phyloP scores from a whole-genome alignment of 2,888 invertebrate genomes.

The Teleiodes luculella region DNA sequence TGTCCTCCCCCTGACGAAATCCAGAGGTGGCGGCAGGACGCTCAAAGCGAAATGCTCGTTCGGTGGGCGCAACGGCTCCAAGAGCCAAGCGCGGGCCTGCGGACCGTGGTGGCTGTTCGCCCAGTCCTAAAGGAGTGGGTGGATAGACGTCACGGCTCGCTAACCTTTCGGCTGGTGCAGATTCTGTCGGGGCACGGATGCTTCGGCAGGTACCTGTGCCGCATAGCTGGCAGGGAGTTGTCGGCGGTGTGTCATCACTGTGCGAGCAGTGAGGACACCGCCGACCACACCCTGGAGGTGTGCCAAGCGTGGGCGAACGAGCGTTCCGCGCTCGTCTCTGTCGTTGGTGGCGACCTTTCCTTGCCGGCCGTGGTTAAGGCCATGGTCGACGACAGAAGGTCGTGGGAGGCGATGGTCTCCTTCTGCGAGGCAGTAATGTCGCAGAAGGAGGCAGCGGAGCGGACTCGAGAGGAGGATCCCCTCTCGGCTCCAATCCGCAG shows the following conservation, averaged over 20 bases:
- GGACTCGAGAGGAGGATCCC: constrained; percentile 1
- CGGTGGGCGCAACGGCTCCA: no score
- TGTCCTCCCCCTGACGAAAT: no score
- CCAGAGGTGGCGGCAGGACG: no score
- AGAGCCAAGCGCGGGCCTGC: background rate
- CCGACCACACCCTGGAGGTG: constrained; percentile 12
- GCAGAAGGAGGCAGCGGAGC: constrained; percentile 5
- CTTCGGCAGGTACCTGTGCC: constrained; percentile 14
- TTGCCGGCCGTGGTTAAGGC: constrained; percentile 7
- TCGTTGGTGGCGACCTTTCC: constrained; percentile 9
- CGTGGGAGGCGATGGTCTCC: constrained; percentile 5
- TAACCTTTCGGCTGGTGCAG: constrained; percentile 9
- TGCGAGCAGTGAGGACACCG: background rate
- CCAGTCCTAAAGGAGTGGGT: background rate
- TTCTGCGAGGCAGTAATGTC: constrained; percentile 2
- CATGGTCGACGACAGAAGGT: background rate
- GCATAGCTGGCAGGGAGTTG: constrained; percentile 9
- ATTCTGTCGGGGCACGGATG: constrained; percentile 16
- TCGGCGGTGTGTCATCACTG: constrained; percentile 9
- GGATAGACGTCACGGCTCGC: background rate
- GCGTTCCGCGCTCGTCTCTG: background rate
- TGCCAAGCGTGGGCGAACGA: constrained; percentile 6
- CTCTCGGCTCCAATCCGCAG: no score
- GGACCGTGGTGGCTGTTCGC: background rate
- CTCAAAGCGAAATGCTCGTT: no score